Conservation (phyloP, 2,888 invertebrate genomes). For the Clostera curtula region DNA sequence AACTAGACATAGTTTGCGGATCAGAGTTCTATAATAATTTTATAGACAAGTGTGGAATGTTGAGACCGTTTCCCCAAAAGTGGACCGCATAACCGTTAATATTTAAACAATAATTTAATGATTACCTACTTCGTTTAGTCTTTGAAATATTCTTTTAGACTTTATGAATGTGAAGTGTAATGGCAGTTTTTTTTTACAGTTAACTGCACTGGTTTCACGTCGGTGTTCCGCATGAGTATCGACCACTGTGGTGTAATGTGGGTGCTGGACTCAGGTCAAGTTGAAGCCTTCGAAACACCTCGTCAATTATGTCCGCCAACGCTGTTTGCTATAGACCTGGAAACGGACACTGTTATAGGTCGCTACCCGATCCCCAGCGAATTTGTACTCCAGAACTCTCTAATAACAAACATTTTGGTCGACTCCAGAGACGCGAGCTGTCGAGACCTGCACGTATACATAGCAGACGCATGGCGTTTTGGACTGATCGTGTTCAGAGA, state of each 20-base stretch:
- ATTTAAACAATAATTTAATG: no score
- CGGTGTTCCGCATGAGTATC: conserved; percentile 84
- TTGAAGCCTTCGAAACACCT: conserved; percentile 78
- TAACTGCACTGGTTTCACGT: conserved; percentile 78
- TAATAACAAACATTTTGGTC: conserved; percentile 80
- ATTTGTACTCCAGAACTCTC: conserved; percentile 79
- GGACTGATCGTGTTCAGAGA: conserved; percentile 78
- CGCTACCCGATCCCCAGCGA: conserved; percentile 79
- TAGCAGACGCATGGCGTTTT: conserved; percentile 81
- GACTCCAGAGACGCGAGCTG: conserved; percentile 78
- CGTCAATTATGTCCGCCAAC: conserved; percentile 83
- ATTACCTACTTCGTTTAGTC: no score
- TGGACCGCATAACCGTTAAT: no score
- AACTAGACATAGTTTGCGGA: no score
- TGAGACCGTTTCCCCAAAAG: neutral
- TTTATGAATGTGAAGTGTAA: neutral
- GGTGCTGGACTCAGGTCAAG: conserved; percentile 87
- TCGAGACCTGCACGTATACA: conserved; percentile 78
- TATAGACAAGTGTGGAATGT: no score
- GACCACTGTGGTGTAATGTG: conserved; percentile 86
- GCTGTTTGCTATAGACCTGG: conserved; percentile 81
- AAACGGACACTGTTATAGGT: conserved; percentile 76
- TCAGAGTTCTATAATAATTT: no score
- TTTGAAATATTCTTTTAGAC: neutral
- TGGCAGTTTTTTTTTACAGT: conserved; percentile 27